phyloP scores from a whole-genome alignment of 2,888 invertebrate species.

The Nymphalis polychloros region DNA sequence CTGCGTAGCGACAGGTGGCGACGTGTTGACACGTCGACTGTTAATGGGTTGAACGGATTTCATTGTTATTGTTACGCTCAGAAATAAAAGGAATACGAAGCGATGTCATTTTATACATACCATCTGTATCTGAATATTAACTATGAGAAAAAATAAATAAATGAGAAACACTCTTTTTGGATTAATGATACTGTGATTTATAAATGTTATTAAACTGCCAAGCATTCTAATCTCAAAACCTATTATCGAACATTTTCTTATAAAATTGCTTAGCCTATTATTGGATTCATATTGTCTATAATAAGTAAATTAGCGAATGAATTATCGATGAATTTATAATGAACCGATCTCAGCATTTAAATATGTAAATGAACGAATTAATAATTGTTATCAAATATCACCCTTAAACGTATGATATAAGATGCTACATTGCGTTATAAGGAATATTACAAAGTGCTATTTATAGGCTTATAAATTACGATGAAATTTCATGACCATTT shows the following conservation, averaged over 20 bases:
- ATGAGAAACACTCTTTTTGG: too few relatives aligned
- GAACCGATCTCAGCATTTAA: conserved; percentile 29
- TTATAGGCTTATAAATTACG: conserved; percentile 9
- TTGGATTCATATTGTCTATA: not conserved
- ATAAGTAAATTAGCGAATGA: conserved; percentile 24
- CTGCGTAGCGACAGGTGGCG: conserved; percentile 17
- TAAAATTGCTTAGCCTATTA: not conserved
- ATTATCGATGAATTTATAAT: conserved; percentile 29
- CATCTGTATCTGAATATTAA: not conserved
- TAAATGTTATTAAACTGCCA: too few relatives aligned
- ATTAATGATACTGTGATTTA: too few relatives aligned
- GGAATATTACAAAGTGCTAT: not conserved
- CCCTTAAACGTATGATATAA: not conserved
- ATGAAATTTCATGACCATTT: not conserved
- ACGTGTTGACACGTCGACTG: conserved; percentile 31
- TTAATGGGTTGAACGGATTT: conserved; percentile 23
- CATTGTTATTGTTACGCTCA: conserved; percentile 19
- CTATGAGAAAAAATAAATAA: not conserved
- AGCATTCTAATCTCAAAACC: too few relatives aligned
- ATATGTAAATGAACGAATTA: conserved; percentile 34
- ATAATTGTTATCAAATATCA: conserved; percentile 16
- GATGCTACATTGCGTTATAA: not conserved
- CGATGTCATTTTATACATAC: not conserved
- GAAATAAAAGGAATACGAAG: conserved; percentile 15
- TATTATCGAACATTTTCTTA: too few relatives aligned